Conservation (phyloP, 2,797 vertebrate genomes). For the Danionella dracula region DNA sequence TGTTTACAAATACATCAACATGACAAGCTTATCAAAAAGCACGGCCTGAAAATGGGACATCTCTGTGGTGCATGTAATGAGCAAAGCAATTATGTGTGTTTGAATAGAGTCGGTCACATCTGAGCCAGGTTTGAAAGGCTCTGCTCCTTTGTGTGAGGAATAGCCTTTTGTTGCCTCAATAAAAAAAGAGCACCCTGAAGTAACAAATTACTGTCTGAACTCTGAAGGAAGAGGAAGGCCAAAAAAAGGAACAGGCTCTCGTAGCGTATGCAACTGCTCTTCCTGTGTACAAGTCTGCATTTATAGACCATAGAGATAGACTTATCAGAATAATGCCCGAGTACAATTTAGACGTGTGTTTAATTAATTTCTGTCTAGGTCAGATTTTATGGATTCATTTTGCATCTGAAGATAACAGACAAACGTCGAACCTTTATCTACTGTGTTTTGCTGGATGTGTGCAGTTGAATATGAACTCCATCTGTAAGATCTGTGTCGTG, state of each 20-base stretch:
- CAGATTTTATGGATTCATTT: not conserved
- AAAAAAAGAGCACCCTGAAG: not conserved
- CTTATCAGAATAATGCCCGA: not conserved
- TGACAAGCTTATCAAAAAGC: not conserved
- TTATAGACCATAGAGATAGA: not conserved
- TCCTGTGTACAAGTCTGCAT: not conserved
- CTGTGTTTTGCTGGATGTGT: no score
- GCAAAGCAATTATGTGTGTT: not conserved
- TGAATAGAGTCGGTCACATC: not conserved
- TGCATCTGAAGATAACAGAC: no score
- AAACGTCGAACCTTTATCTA: no score
- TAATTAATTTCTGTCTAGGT: not conserved
- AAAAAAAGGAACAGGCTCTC: not conserved
- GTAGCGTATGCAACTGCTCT: not conserved
- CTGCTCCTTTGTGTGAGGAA: constrained; percentile 1
- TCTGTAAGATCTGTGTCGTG: no score
- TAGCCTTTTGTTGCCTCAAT: constrained; percentile 11
- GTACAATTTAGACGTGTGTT: not conserved
- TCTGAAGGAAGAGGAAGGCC: not conserved
- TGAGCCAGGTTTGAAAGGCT: not conserved
- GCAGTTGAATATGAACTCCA: no score
- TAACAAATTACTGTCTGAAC: not conserved
- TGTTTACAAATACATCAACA: no score
- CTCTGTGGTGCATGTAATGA: not conserved
- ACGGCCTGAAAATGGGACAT: not conserved